Evolutionary conservation across 1,140 invertebrate species (phyloP).

Genomic region (Zaprionus gabonicus): DNA sequence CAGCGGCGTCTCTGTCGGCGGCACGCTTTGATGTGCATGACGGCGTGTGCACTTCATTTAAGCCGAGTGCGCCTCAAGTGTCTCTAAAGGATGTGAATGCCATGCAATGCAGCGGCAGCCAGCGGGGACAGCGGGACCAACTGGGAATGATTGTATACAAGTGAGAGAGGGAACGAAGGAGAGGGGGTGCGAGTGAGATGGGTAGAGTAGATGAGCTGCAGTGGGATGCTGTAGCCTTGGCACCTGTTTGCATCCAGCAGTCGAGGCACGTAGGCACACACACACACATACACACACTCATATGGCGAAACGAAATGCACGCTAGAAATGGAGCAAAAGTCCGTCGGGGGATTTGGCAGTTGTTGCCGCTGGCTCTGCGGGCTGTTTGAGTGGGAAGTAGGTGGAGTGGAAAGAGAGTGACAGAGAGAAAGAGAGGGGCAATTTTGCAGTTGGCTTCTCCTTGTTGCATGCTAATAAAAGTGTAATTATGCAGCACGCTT

Average conservation of each 20-base stretch:
- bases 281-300: slow-evolving; percentile 20
- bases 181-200: not conserved
- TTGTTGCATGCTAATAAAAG: slow-evolving; percentile 72
- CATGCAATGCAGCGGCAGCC: slow-evolving; percentile 25
- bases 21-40: slow-evolving; percentile 75
- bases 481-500: slow-evolving; percentile 68
- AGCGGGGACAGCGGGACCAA: slow-evolving; percentile 1
- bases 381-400: slow-evolving; percentile 4
- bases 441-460: slow-evolving; percentile 62
- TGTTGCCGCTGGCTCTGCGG: slow-evolving; percentile 31
- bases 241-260: slow-evolving; percentile 79
- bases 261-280: slow-evolving; percentile 56
- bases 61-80: slow-evolving; percentile 78
- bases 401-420: not conserved
- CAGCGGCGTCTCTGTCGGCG: slow-evolving; percentile 52
- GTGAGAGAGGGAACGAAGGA: slow-evolving; percentile 4
- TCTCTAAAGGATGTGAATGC: slow-evolving; percentile 64
- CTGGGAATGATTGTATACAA: slow-evolving; percentile 6
- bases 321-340: slow-evolving; percentile 21
- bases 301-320: slow-evolving; percentile 21
- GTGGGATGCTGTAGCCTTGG: slow-evolving; percentile 16
- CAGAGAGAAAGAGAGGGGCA: slow-evolving; percentile 26
- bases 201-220: not conserved
- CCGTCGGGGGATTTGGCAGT: slow-evolving; percentile 19
- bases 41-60: slow-evolving; percentile 81